Evolutionary conservation across 2,888 invertebrate species (phyloP), one percentile per base, ranked within the genome.

Genomic region (Stegophylla sp.): DNA sequence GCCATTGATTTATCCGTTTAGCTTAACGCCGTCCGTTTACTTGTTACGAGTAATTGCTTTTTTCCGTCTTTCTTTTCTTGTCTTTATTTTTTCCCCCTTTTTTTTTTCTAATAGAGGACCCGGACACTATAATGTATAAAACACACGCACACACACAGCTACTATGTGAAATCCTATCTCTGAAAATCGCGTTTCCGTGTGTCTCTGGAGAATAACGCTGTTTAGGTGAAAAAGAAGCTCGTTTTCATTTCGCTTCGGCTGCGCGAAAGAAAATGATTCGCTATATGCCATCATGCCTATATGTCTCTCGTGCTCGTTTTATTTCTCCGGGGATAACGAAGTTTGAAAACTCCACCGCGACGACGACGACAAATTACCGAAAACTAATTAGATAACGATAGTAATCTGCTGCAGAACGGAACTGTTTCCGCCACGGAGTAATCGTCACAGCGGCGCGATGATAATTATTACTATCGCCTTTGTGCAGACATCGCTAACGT

Each of bases 31-130:
- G 61, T 79, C 79, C 61, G 59, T 69, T 79, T 79, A 71, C 79
- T 79, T 71, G 79, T 79, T 79, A 79, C 79, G 59, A 79, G 71
- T 79, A 79, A 79, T 79, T 79, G 79, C 79, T 71, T 79, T 79
- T 75, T 77, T 59, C 56, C 34, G 75, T 56, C 56, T 45, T 67
- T 23, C 41, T 64, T 1, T 17, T 51, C 61, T 74, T 48, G n/a
- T 63, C 28, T 41, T 15, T n/a, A n/a, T n/a, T 51, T n/a, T 61
- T 17, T 43, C 43, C n/a, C 17, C n/a, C 63, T 63, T 41, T 67
- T 61, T 79, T 66, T 71, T 79, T 71, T 71, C 79, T 79, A 79
- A 79, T 79, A 79, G n/a, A n/a, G 79, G 41, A 79, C 71, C 34
- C 61, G 23, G 34, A 5, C 53, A 23, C 23, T 23, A 0, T 43